A percentile compares a stretch with the other conserved stretches of the same genome.
Conservation (phyloP, 2,888 invertebrate species). For the Macrosoma leucophasiata region DNA sequence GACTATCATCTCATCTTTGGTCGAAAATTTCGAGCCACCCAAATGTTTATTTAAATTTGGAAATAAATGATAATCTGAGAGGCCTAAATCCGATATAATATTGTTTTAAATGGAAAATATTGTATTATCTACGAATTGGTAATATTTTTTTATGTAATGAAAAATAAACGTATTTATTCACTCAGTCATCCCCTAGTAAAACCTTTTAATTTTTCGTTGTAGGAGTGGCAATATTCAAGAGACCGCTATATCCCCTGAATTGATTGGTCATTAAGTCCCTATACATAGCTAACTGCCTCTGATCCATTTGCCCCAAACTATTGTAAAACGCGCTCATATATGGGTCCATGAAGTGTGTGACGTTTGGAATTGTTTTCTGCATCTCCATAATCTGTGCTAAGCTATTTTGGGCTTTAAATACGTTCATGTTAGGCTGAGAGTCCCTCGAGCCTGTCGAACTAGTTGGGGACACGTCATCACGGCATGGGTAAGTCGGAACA, state of each 20-base stretch:
- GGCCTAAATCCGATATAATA: no score
- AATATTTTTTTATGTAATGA: no score
- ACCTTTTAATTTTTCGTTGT: constrained; percentile 57
- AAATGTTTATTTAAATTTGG: no score
- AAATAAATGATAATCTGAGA: no score
- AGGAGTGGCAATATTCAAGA: constrained; percentile 56
- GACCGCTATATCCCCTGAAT: constrained; percentile 48
- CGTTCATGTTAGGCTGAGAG: constrained; percentile 30
- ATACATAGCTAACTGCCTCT: constrained; percentile 57
- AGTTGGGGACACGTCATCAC: constrained; percentile 47
- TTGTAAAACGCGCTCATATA: constrained; percentile 61
- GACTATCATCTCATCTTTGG: no score
- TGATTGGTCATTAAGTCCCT: constrained; percentile 59
- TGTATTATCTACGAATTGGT: no score
- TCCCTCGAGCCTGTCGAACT: constrained; percentile 42
- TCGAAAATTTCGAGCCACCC: no score
- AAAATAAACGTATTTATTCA: no score
- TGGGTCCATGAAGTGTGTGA: constrained; percentile 51
- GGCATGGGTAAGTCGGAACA: constrained; percentile 56
- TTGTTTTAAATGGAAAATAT: no score
- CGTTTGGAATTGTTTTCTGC: constrained; percentile 35
- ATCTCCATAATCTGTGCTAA: constrained; percentile 37
- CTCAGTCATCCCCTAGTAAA: no score
- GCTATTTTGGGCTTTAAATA: constrained; percentile 29
- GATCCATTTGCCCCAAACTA: constrained; percentile 57